phyloP scores from a whole-genome alignment of 1,140 invertebrate species.

The Aphaenogaster floridana region DNA sequence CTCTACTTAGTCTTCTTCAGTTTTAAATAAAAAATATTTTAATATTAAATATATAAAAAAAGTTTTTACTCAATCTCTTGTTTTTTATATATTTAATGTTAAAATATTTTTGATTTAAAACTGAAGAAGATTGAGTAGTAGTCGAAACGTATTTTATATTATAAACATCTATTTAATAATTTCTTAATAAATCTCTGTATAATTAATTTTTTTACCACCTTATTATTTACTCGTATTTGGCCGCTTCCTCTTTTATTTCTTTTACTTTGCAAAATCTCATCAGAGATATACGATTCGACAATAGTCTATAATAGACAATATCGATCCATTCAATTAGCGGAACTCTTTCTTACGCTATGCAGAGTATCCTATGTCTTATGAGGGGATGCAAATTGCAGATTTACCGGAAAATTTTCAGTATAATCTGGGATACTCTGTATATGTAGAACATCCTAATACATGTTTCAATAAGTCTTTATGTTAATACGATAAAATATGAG shows the following conservation, averaged over 20 bases:
- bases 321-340: background rate
- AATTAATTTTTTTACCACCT: too few relatives aligned
- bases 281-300: background rate
- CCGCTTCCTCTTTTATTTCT: background rate
- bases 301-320: constrained; percentile 1
- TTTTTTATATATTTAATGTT: too few relatives aligned
- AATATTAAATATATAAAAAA: too few relatives aligned
- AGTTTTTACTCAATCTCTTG: too few relatives aligned
- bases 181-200: too few relatives aligned
- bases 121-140: too few relatives aligned
- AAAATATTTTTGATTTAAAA: too few relatives aligned
- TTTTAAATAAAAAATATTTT: too few relatives aligned
- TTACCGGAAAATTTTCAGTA: background rate
- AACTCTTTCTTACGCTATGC: background rate
- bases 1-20: too few relatives aligned
- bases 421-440: background rate
- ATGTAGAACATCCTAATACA: background rate
- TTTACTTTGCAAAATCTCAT: constrained; percentile 27
- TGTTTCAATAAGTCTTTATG: background rate
- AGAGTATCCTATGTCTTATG: background rate
- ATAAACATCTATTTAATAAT: too few relatives aligned
- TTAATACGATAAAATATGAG: background rate
- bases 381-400: background rate
- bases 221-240: too few relatives aligned
- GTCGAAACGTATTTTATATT: too few relatives aligned